phyloP scores from a whole-genome alignment of 2,888 invertebrate species.

The Ochropleura plecta region DNA sequence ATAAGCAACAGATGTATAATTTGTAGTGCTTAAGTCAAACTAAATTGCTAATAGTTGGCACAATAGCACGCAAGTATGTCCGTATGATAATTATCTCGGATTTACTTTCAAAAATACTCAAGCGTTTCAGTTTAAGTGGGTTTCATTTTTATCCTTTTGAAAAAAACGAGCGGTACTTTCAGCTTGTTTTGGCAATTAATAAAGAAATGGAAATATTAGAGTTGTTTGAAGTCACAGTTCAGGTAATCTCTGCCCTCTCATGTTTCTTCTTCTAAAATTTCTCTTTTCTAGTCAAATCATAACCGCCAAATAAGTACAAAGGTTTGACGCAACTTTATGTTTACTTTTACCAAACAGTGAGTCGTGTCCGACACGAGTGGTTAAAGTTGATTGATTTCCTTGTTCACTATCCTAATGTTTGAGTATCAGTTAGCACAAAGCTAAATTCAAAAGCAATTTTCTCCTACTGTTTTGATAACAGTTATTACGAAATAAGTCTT shows the following conservation, averaged over 20 bases:
- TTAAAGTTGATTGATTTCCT: constrained; percentile 74
- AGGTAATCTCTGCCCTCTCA: not conserved
- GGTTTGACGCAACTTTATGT: constrained; percentile 11
- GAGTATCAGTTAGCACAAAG: not conserved
- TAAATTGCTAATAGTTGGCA: constrained; percentile 52
- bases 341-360: constrained; percentile 57
- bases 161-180: not conserved
- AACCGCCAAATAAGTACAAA: not conserved
- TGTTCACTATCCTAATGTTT: constrained; percentile 52
- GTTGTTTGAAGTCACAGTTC: not conserved
- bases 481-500: not conserved
- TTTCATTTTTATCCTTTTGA: constrained; percentile 14
- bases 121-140: constrained; percentile 28
- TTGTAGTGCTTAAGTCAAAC: constrained; percentile 53
- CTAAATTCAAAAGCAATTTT: not conserved
- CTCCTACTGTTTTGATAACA: not conserved
- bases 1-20: constrained; percentile 53
- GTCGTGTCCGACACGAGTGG: constrained; percentile 72
- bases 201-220: not conserved
- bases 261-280: not conserved
- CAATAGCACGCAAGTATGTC: constrained; percentile 34
- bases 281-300: not conserved
- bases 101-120: constrained; percentile 60
- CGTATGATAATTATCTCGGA: constrained; percentile 51
- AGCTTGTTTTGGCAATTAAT: too few relatives aligned